Base-by-base conservation (phyloP, 2,797 vertebrate genomes). In the Clarias laeviceps region DNA sequence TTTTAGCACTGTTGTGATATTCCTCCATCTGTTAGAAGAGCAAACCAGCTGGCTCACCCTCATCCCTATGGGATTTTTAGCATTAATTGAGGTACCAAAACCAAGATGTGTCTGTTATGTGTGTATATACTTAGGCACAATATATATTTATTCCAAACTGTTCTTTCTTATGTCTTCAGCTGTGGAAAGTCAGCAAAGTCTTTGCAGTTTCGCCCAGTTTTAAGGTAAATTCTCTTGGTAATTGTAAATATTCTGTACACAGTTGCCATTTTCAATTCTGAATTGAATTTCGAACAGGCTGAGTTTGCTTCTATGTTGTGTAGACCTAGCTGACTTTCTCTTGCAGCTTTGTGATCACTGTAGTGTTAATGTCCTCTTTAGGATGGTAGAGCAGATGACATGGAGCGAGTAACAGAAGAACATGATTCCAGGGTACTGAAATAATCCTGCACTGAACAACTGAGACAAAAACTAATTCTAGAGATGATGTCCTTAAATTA, bases 141-240 rank as follows among this genome's bases (percentile, higher is more conserved):
- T 22, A 70, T 20, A 34, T 2, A 40, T 76, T 74, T 29, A 34
- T 82, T 68, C 54, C 72, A 59, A 56, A 66, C 9, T 62, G 14
- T 77, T 40, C 17, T 83, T 34, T 79, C 54, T 73, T 32, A 32
- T 66, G 9, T 80, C 27, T 32, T 12, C 88, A 99, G 97, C 94
- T 98, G 2, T 99, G 98, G 97, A 99, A 99, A 90, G 95, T 99
- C 83, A 98, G 97, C 86, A 98, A 96, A 89, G 96, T 97, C 15
- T 93, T 93, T 96, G 97, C 89, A 95, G 97, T 93, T 94, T 94
- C 4, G 57, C 96, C 24, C 89, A 90, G 15, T 96, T 95, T 94
- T 93, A 76, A 93, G 87, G 84, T 95, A 96, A 34, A 76, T 92
- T 59, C 85, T 91, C 40, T 54, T 40, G 56, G 65, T 86, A 90